Evolutionary conservation across 2,113 vertebrate species (phyloP).

Genomic region (Sinocyclocheilus rhinocerous): DNA sequence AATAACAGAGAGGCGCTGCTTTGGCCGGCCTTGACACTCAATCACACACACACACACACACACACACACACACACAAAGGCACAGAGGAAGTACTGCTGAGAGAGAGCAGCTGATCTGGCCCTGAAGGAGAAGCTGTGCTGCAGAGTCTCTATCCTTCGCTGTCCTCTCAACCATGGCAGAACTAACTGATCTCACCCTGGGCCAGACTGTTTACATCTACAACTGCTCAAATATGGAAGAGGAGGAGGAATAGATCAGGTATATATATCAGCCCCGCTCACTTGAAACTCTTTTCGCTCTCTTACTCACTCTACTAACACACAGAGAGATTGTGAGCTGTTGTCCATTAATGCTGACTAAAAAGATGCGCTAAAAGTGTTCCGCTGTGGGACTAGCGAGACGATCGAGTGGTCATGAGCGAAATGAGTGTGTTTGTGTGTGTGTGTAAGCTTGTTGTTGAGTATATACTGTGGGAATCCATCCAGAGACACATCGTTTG

Average conservation of each 20-base stretch:
- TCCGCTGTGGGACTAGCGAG: constrained; percentile 6
- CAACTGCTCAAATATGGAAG: constrained; percentile 30
- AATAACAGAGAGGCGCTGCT: constrained; percentile 58
- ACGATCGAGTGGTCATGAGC: neutral
- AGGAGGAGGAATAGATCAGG: constrained; percentile 42
- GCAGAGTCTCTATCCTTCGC: constrained; percentile 23
- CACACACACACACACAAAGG: constrained; percentile 36
- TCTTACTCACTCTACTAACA: constrained; percentile 24
- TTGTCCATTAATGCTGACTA: constrained; percentile 21
- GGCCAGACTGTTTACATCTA: constrained; percentile 16
- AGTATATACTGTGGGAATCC: constrained; percentile 27
- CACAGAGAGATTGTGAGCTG: neutral
- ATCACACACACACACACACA: constrained; percentile 51
- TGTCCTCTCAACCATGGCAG: constrained; percentile 18
- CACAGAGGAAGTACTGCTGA: constrained; percentile 28
- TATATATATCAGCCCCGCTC: constrained; percentile 2
- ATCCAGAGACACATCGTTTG: neutral
- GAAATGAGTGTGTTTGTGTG: neutral
- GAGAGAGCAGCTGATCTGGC: constrained; percentile 42
- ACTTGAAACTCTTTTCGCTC: neutral
- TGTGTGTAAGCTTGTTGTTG: constrained; percentile 3
- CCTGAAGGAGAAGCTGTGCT: constrained; percentile 25
- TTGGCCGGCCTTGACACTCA: constrained; percentile 54
- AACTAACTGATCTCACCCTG: constrained; percentile 8
- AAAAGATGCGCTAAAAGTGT: neutral